Conservation (phyloP, 2,113 vertebrate species). For the Crotalus horridus region DNA sequence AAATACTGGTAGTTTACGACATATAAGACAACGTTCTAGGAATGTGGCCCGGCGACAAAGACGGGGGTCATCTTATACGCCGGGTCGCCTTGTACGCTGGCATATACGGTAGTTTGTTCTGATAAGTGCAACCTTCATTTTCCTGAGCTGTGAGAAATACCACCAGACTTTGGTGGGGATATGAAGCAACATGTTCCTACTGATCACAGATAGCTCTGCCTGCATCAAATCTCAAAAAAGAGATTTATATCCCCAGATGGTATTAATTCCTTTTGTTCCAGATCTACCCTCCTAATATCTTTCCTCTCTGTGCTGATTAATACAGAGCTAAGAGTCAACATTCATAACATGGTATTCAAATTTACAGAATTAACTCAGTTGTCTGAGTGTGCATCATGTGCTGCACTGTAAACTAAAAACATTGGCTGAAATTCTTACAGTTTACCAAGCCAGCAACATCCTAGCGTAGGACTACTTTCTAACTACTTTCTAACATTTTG, state of each 20-base stretch:
- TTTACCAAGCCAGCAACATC: not conserved
- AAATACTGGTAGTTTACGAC: too few relatives aligned
- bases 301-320: not conserved
- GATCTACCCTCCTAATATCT: too few relatives aligned
- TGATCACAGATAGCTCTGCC: not conserved
- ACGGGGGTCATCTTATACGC: too few relatives aligned
- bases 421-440: not conserved
- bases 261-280: not conserved
- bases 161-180: not conserved
- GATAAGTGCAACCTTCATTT: not conserved
- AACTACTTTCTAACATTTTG: not conserved
- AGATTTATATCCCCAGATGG: not conserved
- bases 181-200: not conserved
- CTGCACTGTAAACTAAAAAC: not conserved
- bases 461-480: not conserved
- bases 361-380: not conserved
- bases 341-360: not conserved
- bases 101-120: too few relatives aligned
- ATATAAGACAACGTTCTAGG: too few relatives aligned
- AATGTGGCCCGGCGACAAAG: too few relatives aligned
- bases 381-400: not conserved
- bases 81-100: too few relatives aligned
- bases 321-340: not conserved
- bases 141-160: not conserved
- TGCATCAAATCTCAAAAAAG: not conserved